These are phyloP conservation scores for Pomatostomus ruficeps DNA, from an alignment of 2,113 vertebrate species.

Conservation along the genomic window DNA sequence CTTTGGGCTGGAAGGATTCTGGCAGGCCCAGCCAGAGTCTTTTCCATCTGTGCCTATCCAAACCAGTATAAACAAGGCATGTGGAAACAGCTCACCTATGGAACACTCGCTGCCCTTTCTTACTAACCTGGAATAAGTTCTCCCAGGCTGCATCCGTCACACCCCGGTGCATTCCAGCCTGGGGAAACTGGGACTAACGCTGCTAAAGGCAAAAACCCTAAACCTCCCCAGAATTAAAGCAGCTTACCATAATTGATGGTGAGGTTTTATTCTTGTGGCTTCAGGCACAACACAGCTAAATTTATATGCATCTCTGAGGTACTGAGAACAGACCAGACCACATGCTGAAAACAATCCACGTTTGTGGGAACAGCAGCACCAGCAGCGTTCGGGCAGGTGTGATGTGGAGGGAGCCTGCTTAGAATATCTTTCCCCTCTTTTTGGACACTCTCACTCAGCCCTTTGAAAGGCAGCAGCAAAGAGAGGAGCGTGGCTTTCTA, in stretches of 20 bases:
- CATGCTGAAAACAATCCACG: background rate
- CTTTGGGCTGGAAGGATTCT: background rate
- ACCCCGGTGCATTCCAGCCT: background rate
- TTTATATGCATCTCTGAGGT: background rate
- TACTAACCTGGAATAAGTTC: background rate
- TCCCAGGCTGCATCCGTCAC: background rate
- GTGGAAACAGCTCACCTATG: background rate
- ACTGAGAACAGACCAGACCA: background rate
- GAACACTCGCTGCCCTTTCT: background rate
- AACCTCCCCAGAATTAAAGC: background rate
- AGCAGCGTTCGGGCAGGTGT: background rate
- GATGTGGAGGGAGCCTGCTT: background rate
- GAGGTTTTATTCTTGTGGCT: background rate
- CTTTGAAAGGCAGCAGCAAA: slow-evolving; percentile 38
- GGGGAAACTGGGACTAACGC: background rate
- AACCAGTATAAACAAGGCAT: background rate
- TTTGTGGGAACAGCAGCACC: background rate
- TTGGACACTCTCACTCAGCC: background rate
- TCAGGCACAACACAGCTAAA: background rate
- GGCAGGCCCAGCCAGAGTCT: background rate
- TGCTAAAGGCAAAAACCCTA: background rate
- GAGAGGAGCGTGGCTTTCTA: background rate
- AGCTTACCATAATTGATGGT: background rate
- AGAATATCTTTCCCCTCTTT: background rate
- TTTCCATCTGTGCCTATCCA: background rate